These are phyloP conservation scores for Hemichromis elongatus DNA, from an alignment of 2,113 vertebrate species.

Conservation along the genomic window DNA sequence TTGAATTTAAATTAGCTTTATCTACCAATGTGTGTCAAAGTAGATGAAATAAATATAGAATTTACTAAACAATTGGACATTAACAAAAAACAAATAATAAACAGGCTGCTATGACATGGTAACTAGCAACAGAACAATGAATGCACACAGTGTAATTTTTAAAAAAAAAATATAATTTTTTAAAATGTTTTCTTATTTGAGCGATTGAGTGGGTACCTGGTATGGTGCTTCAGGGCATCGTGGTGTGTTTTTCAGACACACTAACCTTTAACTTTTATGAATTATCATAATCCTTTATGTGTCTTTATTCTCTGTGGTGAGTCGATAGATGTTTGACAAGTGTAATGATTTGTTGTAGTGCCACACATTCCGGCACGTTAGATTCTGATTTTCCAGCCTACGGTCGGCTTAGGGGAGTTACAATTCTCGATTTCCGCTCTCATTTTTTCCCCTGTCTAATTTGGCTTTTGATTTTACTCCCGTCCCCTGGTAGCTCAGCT, in stretches of 20 bases:
- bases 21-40: background rate
- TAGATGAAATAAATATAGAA: background rate
- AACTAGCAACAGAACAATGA: background rate
- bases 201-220: background rate
- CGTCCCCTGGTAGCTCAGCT: background rate
- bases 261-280: constrained; percentile 15
- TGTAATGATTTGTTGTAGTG: background rate
- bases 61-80: background rate
- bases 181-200: background rate
- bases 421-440: constrained; percentile 28
- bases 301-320: background rate
- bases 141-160: background rate
- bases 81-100: background rate
- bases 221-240: background rate
- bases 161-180: background rate
- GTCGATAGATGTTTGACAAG: background rate
- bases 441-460: background rate
- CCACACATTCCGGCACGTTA: constrained; percentile 3
- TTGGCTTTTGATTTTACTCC: background rate
- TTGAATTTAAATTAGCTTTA: background rate
- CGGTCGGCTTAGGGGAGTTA: background rate
- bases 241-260: background rate
- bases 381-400: constrained; percentile 10
- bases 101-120: background rate
- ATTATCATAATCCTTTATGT: background rate